These are phyloP conservation scores for Rotaria macrura DNA, from an alignment of 2,888 invertebrate genomes.

Conservation along the genomic window DNA sequence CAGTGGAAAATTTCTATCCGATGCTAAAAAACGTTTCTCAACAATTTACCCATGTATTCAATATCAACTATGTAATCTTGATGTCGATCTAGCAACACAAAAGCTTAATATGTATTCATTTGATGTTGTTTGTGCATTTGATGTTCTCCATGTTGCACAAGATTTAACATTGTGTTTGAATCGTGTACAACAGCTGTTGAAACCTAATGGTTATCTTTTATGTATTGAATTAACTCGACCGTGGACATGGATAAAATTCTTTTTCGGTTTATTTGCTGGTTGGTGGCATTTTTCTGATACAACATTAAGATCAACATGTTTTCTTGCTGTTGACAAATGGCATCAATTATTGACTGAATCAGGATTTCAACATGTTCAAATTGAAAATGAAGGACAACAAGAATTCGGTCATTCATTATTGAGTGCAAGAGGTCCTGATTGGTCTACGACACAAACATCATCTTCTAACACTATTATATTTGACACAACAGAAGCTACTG, in stretches of 20 bases:
- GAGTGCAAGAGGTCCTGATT: not conserved
- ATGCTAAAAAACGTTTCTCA: not conserved
- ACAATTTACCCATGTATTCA: not conserved
- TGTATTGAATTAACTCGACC: constrained; percentile 20
- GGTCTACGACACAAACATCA: not conserved
- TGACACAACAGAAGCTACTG: not conserved
- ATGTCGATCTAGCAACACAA: not conserved
- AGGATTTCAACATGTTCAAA: not conserved
- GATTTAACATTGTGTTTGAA: constrained; percentile 5
- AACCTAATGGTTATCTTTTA: not conserved
- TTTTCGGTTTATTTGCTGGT: constrained; percentile 5
- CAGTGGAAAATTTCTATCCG: not conserved
- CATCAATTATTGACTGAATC: not conserved
- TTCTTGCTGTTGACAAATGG: not conserved
- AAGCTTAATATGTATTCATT: not conserved
- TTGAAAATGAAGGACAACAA: constrained; percentile 1
- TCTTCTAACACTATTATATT: not conserved
- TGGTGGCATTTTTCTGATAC: not conserved
- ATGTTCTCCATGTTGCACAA: not conserved
- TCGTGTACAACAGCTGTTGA: not conserved
- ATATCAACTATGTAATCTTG: not conserved
- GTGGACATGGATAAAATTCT: constrained; percentile 12
- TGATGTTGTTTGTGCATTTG: not conserved
- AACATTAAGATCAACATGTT: not conserved
- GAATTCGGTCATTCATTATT: not conserved